phyloP scores from a whole-genome alignment of 2,888 invertebrate genomes.

The Callosobruchus maculatus region DNA sequence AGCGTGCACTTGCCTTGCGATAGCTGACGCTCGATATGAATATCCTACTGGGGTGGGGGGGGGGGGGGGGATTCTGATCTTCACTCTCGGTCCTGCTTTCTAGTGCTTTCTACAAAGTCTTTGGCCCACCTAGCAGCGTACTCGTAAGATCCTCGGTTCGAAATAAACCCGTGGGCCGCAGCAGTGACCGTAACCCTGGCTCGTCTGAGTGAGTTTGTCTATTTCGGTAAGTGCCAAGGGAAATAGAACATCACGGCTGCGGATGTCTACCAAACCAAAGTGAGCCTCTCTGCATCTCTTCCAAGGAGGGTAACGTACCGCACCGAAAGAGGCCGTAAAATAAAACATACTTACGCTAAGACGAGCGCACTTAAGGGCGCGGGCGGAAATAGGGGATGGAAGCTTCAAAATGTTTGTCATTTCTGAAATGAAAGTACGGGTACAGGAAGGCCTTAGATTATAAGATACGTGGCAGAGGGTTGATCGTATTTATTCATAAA shows the following conservation, averaged over 20 bases:
- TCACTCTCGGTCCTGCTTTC: not conserved
- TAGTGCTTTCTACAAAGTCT: not conserved
- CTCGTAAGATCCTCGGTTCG: not conserved
- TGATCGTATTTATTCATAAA: no score
- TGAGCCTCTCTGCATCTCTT: not conserved
- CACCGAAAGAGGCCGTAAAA: not conserved
- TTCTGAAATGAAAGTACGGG: not conserved
- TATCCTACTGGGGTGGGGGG: no score
- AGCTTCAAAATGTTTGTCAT: not conserved
- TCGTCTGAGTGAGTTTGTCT: not conserved
- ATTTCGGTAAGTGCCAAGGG: not conserved
- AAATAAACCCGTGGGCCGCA: not conserved
- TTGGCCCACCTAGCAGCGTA: not conserved
- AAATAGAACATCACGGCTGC: not conserved
- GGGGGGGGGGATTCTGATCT: no score
- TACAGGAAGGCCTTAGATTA: not conserved
- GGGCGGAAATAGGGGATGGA: not conserved
- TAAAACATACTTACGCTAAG: not conserved
- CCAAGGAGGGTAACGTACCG: not conserved
- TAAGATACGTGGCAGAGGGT: no score
- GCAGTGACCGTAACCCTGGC: not conserved
- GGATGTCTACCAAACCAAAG: not conserved
- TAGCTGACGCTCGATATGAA: no score
- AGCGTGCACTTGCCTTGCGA: no score
- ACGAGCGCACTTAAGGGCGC: not conserved